A percentile compares a stretch with the other conserved stretches of the same genome.
These are phyloP conservation scores for Entomobrya proxima DNA, from an alignment of 2,888 invertebrate species.

Conservation along the genomic window DNA sequence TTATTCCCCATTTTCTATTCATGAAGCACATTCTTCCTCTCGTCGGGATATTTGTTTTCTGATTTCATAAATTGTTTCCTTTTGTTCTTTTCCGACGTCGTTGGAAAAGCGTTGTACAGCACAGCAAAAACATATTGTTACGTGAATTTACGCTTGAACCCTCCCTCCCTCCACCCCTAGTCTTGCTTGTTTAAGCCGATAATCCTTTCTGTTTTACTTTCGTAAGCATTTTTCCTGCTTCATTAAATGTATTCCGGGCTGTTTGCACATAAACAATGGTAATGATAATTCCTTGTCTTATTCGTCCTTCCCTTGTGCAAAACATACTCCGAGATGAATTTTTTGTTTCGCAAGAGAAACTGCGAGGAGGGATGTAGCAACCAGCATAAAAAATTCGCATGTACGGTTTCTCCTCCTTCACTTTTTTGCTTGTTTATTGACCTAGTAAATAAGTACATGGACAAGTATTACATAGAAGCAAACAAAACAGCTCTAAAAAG, in stretches of 20 bases:
- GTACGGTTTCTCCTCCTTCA: too few relatives aligned
- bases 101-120: background rate
- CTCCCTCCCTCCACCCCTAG: background rate
- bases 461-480: too few relatives aligned
- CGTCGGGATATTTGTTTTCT: too few relatives aligned
- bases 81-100: background rate
- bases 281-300: background rate
- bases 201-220: background rate
- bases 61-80: background rate
- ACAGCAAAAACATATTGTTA: background rate
- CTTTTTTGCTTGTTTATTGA: too few relatives aligned
- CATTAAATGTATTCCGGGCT: background rate
- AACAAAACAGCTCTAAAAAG: too few relatives aligned
- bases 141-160: background rate
- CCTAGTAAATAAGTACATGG: too few relatives aligned
- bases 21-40: background rate
- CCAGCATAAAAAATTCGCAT: too few relatives aligned
- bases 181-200: too few relatives aligned
- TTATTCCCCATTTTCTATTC: background rate
- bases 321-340: too few relatives aligned
- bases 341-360: too few relatives aligned
- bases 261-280: background rate
- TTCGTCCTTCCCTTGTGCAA: too few relatives aligned
- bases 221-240: background rate
- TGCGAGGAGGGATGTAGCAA: too few relatives aligned